phyloP scores from a whole-genome alignment of 2,113 vertebrate species.

The Antechinus flavipes region DNA sequence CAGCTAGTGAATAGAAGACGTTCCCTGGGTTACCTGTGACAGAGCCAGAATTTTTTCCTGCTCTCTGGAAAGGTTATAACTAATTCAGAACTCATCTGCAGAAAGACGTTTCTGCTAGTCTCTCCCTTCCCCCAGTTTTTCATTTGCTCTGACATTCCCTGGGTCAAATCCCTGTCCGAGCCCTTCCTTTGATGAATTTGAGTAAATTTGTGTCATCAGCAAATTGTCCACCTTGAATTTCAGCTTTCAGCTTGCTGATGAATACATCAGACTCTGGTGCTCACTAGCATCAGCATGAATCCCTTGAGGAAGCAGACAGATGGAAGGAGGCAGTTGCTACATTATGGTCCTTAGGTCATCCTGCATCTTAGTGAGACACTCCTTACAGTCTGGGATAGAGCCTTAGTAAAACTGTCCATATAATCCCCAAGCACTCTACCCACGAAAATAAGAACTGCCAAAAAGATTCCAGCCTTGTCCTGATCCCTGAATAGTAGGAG shows the following conservation, averaged over 20 bases:
- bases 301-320: neutral
- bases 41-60: neutral
- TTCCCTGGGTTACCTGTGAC: neutral
- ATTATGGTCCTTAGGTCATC: neutral
- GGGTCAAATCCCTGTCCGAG: neutral
- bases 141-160: neutral
- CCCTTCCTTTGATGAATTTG: neutral
- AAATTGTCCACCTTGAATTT: constrained; percentile 3
- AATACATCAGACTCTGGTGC: neutral
- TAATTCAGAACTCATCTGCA: neutral
- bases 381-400: neutral
- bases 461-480: neutral
- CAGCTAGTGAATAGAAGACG: neutral
- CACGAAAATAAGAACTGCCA: neutral
- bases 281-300: neutral
- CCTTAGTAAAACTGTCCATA: neutral
- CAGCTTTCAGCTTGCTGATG: neutral
- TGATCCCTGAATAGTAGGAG: neutral
- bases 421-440: neutral
- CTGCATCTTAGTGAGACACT: neutral
- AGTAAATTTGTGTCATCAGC: neutral
- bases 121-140: neutral
- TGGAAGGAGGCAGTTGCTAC: neutral
- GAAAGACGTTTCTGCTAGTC: neutral
- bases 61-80: neutral